Evolutionary conservation across 2,888 invertebrate species (phyloP).

Genomic region (Ophioninae sp.): DNA sequence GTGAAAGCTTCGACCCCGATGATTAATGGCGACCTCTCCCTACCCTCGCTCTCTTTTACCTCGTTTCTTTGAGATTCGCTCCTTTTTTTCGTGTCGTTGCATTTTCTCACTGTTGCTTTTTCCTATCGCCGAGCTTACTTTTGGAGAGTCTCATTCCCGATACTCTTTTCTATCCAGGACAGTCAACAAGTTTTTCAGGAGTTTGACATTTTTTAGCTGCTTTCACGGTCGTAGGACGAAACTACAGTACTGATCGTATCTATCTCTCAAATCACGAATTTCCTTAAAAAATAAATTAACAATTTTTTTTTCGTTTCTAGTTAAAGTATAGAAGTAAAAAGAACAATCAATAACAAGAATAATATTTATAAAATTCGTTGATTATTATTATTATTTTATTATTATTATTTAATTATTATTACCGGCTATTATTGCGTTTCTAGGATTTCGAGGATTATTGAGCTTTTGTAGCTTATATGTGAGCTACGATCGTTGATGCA

Average conservation of each 20-base stretch:
- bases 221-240: conserved; percentile 45
- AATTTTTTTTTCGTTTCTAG: too few species aligned
- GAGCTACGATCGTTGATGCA: background rate
- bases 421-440: conserved; percentile 1
- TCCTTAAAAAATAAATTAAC: too few species aligned
- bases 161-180: conserved; percentile 46
- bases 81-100: conserved; percentile 25
- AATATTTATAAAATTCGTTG: background rate
- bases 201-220: conserved; percentile 55
- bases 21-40: conserved; percentile 66
- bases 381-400: conserved; percentile 2
- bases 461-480: background rate
- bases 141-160: conserved; percentile 9
- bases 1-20: conserved; percentile 66
- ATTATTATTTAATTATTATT: conserved; percentile 2
- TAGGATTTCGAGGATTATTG: background rate
- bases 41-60: conserved; percentile 11
- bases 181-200: conserved; percentile 68
- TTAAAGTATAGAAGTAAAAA: too few species aligned
- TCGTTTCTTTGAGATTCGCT: conserved; percentile 2
- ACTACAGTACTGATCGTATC: conserved; percentile 24
- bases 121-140: conserved; percentile 20
- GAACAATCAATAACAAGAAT: too few species aligned
- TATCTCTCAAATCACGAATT: too few species aligned
- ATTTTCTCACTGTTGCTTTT: conserved; percentile 1